Conservation (phyloP, 1,140 invertebrate species). For the Thalassaphorura encarpata region DNA sequence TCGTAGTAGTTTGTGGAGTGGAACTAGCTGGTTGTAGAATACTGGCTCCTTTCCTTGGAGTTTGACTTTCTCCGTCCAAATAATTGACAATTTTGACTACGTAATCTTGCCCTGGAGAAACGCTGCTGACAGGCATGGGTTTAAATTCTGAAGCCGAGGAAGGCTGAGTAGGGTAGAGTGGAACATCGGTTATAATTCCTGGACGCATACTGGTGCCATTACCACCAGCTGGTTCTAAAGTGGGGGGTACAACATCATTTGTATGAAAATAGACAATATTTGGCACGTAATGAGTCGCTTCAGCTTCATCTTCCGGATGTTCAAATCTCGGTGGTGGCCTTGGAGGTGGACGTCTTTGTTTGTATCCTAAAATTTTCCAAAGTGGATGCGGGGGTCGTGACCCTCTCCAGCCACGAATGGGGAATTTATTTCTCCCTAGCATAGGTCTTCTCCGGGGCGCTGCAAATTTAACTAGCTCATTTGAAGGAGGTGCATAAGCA, state of each 20-base stretch:
- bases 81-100: constrained; percentile 1
- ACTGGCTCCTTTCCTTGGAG: constrained; percentile 10
- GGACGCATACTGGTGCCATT: constrained; percentile 7
- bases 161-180: constrained; percentile 16
- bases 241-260: not conserved
- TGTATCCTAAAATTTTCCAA: constrained; percentile 9
- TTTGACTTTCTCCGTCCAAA: not conserved
- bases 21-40: constrained; percentile 24
- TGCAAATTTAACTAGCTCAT: constrained; percentile 18
- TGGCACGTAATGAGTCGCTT: not conserved
- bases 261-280: not conserved
- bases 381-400: not conserved
- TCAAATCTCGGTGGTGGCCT: constrained; percentile 22
- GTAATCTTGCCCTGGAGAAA: constrained; percentile 1
- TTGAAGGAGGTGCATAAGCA: constrained; percentile 27
- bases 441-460: not conserved
- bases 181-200: constrained; percentile 10
- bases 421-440: not conserved
- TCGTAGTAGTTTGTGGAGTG: constrained; percentile 13
- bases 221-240: not conserved
- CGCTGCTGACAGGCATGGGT: constrained; percentile 8
- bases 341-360: constrained; percentile 19
- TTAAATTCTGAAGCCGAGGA: constrained; percentile 21
- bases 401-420: not conserved
- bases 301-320: constrained; percentile 19